Percentiles rank a stretch among this genome's conserved stretches.
phyloP scores from a whole-genome alignment of 1,140 invertebrate species.

The Mizuhopecten yessoensis region DNA sequence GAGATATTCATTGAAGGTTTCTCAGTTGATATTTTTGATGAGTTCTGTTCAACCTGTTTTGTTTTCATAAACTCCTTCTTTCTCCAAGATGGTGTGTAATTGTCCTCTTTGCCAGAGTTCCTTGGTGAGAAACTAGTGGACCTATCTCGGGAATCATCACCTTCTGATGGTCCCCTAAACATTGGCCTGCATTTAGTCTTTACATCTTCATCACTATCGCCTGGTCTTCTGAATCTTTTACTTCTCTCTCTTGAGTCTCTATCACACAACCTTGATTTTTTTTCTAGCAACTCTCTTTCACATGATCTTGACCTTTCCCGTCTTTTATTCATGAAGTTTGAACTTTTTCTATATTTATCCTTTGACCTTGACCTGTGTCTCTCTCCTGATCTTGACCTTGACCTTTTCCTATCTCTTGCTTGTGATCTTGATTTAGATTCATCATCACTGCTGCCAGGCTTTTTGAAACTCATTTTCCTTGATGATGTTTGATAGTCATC shows the following conservation, averaged over 20 bases:
- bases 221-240: slow-evolving; percentile 48
- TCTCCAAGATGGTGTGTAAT: slow-evolving; percentile 62
- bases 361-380: slow-evolving; percentile 55
- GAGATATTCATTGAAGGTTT: not conserved
- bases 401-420: slow-evolving; percentile 49
- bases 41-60: slow-evolving; percentile 1
- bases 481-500: not conserved
- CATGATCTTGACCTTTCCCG: slow-evolving; percentile 50
- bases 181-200: not conserved
- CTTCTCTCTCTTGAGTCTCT: slow-evolving; percentile 23
- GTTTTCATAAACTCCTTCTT: slow-evolving; percentile 64
- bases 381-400: slow-evolving; percentile 46
- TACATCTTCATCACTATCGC: slow-evolving; percentile 38
- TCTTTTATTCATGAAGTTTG: slow-evolving; percentile 43
- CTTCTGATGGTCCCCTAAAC: slow-evolving; percentile 65
- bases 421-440: slow-evolving; percentile 55
- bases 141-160: not conserved
- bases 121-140: slow-evolving; percentile 41
- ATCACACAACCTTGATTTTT: slow-evolving; percentile 50
- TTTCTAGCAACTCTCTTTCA: slow-evolving; percentile 47
- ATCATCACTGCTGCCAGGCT: slow-evolving; percentile 45
- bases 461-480: slow-evolving; percentile 50
- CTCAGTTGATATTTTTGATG: slow-evolving; percentile 47
- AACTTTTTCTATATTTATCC: slow-evolving; percentile 43
- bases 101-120: slow-evolving; percentile 43